Percentiles rank a stretch among this genome's conserved stretches.
phyloP scores from a whole-genome alignment of 2,888 invertebrate genomes.

The Cyrtodaria siliqua region DNA sequence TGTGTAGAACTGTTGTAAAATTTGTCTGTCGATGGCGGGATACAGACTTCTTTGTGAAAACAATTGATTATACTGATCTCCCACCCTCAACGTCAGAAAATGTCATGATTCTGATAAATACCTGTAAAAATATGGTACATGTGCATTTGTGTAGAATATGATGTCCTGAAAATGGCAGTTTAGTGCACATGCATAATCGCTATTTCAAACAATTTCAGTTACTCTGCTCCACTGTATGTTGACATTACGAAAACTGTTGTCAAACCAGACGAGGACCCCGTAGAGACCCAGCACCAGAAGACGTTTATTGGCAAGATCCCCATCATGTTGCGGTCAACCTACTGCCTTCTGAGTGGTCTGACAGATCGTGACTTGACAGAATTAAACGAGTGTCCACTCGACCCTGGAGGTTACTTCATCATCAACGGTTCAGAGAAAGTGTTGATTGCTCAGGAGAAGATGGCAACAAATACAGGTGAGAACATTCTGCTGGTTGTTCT shows the following conservation, averaged over 20 bases:
- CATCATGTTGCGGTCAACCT: conserved; percentile 99
- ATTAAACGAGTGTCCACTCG: conserved; percentile 99
- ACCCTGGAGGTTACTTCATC: conserved; percentile 99
- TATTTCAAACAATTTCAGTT: too few species aligned
- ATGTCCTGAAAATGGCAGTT: too few species aligned
- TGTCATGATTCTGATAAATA: too few species aligned
- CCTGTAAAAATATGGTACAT: too few species aligned
- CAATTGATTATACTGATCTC: too few species aligned
- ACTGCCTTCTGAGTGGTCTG: conserved; percentile 96
- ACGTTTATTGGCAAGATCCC: conserved; percentile 96
- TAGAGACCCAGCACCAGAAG: conserved; percentile 91
- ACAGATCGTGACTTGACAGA: conserved; percentile 99
- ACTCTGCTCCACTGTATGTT: conserved; percentile 99
- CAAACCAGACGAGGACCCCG: conserved; percentile 94
- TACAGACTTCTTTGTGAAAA: too few species aligned
- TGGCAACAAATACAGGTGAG: conserved; percentile 97
- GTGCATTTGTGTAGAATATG: too few species aligned
- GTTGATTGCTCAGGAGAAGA: conserved; percentile 99
- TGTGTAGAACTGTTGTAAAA: too few species aligned
- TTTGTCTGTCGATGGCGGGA: too few species aligned
- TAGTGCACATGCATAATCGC: too few species aligned
- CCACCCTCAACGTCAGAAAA: neutral
- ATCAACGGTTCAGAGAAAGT: conserved; percentile 99
- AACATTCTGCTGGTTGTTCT: too few species aligned
- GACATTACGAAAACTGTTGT: conserved; percentile 99